phyloP scores from a whole-genome alignment of 2,113 vertebrate species.

The Polyodon spathula region DNA sequence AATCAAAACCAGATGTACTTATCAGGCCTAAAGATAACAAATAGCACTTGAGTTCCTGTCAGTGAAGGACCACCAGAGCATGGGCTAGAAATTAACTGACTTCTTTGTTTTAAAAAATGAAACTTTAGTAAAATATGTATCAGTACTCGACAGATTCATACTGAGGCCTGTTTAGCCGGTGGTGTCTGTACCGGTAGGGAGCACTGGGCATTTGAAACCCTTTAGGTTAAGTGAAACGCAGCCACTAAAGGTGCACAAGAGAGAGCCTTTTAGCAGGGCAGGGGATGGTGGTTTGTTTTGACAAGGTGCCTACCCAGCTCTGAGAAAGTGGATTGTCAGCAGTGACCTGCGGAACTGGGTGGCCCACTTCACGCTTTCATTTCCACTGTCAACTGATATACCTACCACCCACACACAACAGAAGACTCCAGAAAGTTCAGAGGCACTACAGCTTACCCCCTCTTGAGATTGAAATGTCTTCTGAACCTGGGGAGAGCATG shows the following conservation, averaged over 20 bases:
- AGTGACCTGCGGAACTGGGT: constrained; percentile 64
- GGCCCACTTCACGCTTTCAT: constrained; percentile 58
- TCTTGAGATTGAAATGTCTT: constrained; percentile 4
- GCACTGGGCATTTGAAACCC: constrained; percentile 54
- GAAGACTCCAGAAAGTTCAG: constrained; percentile 47
- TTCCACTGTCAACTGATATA: constrained; percentile 60
- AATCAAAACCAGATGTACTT: constrained; percentile 98
- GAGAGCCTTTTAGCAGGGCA: constrained; percentile 46
- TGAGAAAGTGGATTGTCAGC: constrained; percentile 53
- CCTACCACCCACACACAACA: constrained; percentile 60
- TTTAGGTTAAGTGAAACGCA: constrained; percentile 52
- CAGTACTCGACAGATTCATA: constrained; percentile 51
- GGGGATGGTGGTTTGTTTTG: constrained; percentile 63
- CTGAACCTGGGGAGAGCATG: constrained; percentile 32
- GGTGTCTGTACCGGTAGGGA: constrained; percentile 46
- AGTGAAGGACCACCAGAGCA: constrained; percentile 75
- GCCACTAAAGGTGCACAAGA: constrained; percentile 39
- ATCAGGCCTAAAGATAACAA: constrained; percentile 92
- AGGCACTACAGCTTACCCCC: constrained; percentile 28
- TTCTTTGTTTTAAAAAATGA: constrained; percentile 22
- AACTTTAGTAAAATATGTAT: constrained; percentile 50
- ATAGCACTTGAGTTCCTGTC: constrained; percentile 72
- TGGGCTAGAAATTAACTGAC: constrained; percentile 45
- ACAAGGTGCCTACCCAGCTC: constrained; percentile 55
- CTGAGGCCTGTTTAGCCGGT: constrained; percentile 33